Evolutionary conservation across 2,797 vertebrate genomes (phyloP).

Genomic region (Clamator glandarius): DNA sequence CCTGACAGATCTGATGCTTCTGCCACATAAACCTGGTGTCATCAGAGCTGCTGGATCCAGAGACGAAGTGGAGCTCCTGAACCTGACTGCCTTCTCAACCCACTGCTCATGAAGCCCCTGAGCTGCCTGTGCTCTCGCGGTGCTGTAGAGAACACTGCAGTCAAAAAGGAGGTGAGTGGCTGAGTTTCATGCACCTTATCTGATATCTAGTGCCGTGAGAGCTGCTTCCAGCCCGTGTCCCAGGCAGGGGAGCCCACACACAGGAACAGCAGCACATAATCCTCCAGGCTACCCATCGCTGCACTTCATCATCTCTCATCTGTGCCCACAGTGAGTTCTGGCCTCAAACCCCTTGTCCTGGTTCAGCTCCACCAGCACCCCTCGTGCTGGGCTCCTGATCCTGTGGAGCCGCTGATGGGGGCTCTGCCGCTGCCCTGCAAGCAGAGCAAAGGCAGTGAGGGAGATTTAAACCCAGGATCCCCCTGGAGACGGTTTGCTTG

Average conservation of each 20-base stretch:
- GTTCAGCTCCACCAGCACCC: background rate
- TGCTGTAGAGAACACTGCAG: background rate
- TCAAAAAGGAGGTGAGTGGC: background rate
- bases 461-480: background rate
- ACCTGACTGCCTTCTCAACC: background rate
- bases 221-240: background rate
- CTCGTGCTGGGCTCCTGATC: fast-evolving
- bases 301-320: fast-evolving
- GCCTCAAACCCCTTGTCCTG: background rate
- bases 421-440: fast-evolving
- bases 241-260: background rate
- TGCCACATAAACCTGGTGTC: background rate
- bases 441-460: fast-evolving
- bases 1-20: background rate
- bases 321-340: background rate
- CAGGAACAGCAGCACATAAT: background rate
- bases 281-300: background rate
- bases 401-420: fast-evolving
- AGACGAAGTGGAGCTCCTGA: background rate
- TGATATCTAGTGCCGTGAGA: background rate
- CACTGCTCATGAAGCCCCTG: fast-evolving
- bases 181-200: background rate
- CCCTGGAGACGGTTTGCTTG: background rate
- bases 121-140: background rate
- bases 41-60: background rate